Evolutionary conservation across 2,888 invertebrate species (phyloP), one percentile per base, ranked within the genome.

Genomic region (Smittia sp.): DNA sequence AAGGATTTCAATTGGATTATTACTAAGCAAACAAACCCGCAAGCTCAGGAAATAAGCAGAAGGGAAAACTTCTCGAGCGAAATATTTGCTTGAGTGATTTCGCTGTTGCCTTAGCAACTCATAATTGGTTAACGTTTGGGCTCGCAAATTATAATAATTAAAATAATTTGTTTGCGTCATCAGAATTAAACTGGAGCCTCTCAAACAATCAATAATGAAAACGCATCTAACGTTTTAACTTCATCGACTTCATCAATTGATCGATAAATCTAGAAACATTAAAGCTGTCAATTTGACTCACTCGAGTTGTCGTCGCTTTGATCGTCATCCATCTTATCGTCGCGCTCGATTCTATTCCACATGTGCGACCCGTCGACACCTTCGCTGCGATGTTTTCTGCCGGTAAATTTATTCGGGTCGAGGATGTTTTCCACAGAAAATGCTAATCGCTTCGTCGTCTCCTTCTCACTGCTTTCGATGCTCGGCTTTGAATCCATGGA

Each of bases 401-500:
- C 93, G 25, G 93, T 94, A 81, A 94, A 94, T 84, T 94, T 94
- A 78, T 90, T 94, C 1, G 94, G 94, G 82, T 94, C 94, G 77
- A 94, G 83, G 76, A 94, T 94, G 79, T 94, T 94, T 83, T 94
- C 94, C 22, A 94, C 94, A 3, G 93, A 93, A 83, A 94, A 94
- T 18, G 94, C 92, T 76, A 94, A 86, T 77, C 86, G 89, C 75
- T 82, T 82, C 24, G 80, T 79, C 22, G 81, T 77, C 74, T 82
- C 83, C 20, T 82, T 80, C 70, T 83, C 82, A 73, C 79, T 79
- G 1, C 79, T 77, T 9, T 67, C 74, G n/a, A 54, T 74, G 38
- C 74, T 73, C 0, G 79, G 78, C 74, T 79, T 81, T 46, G 80
- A 78, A 22, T 79, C 78, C 74, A 83, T 81, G 1, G 82, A 80